A percentile compares a stretch with the other conserved stretches of the same genome.
These are phyloP conservation scores for Conus betulinus DNA, from an alignment of 1,140 invertebrate genomes.

Conservation along the genomic window DNA sequence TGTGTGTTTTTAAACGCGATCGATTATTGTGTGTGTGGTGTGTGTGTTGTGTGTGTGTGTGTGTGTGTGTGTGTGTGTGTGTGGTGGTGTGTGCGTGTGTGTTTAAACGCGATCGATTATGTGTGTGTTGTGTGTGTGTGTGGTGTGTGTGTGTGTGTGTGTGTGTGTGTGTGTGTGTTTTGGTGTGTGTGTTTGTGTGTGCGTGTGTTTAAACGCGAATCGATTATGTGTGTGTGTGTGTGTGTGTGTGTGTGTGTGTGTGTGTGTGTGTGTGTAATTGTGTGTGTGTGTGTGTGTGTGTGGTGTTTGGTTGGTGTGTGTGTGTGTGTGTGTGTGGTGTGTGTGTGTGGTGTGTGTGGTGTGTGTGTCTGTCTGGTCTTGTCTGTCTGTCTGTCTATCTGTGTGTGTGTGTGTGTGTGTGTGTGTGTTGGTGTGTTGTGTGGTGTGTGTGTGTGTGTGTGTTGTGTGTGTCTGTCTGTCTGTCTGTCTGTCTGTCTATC, in stretches of 20 bases:
- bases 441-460: too few relatives aligned
- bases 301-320: too few relatives aligned
- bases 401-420: conserved; percentile 27
- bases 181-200: neutral
- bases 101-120: too few relatives aligned
- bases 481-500: neutral
- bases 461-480: conserved; percentile 30
- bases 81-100: neutral
- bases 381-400: conserved; percentile 5
- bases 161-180: neutral
- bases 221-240: neutral
- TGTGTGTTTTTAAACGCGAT: too few relatives aligned
- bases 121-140: neutral
- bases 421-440: neutral
- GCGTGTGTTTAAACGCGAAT: too few relatives aligned
- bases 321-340: neutral
- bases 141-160: neutral
- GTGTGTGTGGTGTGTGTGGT: neutral
- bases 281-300: neutral
- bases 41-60: too few relatives aligned
- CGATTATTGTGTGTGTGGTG: too few relatives aligned
- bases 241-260: neutral
- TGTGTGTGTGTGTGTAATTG: neutral
- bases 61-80: neutral
- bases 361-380: neutral